Base-by-base conservation (phyloP, 2,888 invertebrate species). In the Epinotia brunnichana region DNA sequence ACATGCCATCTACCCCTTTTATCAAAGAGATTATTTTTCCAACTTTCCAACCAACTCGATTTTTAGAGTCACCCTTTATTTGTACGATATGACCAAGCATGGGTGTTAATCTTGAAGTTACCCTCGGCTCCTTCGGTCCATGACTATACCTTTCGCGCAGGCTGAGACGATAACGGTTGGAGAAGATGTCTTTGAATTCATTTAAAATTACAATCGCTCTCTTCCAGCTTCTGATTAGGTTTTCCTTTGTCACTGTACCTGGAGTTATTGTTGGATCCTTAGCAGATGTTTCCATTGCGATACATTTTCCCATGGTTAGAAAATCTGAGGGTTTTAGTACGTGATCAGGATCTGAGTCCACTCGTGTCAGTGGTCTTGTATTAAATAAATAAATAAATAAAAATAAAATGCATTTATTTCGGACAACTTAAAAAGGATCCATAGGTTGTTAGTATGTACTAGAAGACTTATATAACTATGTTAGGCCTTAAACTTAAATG, bases 171-270 rank as follows among this genome's bases (percentile, higher is more conserved):
- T 63, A 63, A 2, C 51, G 51, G n/a, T 63, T 51, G 3, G 7
- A 2, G 2, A 67, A 67, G 57, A 67, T 67, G 5, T 67, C 29
- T 24, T 67, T 67, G 44, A 67, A 67, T 13, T 67, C 57, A 0
- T n/a, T 5, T 24, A 67, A 9, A 17, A 67, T 57, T 0, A 24
- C 21, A 1, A 5, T n/a, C 10, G 41, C 67, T 67, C 24, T 57
- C 13, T 67, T 67, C 67, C 67, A 67, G 24, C 67, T 41, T 24
- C 10, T 39, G 10, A 67, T 29, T 2, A 57, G 17, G 9, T 56
- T n/a, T 0, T 21, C 24, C 24, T 57, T 67, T 0, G 60, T 60
- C 1, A 17, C 35, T 21, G 68, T 68, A 3, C 57, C 66, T 29
- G 35, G 35, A 35, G 35, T 9, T 19, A 19, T 29, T 4, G 11